Percentiles rank a stretch among this genome's conserved stretches.
Conservation (phyloP, 2,113 vertebrate genomes). For the Azemiops feae region DNA sequence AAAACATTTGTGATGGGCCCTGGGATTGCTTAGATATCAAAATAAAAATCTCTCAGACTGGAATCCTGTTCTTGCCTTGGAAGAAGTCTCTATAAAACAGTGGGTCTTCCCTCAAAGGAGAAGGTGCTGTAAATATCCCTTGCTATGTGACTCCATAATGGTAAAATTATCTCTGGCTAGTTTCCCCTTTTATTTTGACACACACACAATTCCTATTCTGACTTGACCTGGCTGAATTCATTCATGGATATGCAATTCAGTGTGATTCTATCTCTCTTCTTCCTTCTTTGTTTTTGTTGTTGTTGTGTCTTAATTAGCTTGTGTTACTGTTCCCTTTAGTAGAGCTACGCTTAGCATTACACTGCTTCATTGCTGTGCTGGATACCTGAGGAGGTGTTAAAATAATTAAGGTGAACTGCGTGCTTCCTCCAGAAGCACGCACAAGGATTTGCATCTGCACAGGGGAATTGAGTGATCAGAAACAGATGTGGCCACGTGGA, state of each 20-base stretch:
- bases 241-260: neutral
- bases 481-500: slow-evolving; percentile 66
- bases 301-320: neutral
- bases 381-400: slow-evolving; percentile 53
- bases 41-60: neutral
- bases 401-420: slow-evolving; percentile 55
- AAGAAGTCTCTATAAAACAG: neutral
- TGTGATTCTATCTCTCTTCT: neutral
- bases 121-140: neutral
- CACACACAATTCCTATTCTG: neutral
- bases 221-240: neutral
- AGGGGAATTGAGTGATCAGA: slow-evolving; percentile 56
- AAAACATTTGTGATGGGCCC: neutral
- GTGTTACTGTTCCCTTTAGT: slow-evolving; percentile 12
- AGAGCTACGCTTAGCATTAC: neutral
- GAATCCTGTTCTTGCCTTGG: neutral
- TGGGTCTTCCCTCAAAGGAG: neutral
- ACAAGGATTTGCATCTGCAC: slow-evolving; percentile 48
- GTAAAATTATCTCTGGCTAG: neutral
- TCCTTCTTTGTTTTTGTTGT: slow-evolving; percentile 10
- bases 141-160: neutral
- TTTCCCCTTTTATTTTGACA: neutral
- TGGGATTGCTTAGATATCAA: neutral
- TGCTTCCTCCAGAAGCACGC: slow-evolving; percentile 43
- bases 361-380: neutral